Percentiles rank a stretch among this genome's conserved stretches.
These are phyloP conservation scores for Melanotaenia trifasciata DNA, from an alignment of 2,797 vertebrate genomes.

Conservation along the genomic window DNA sequence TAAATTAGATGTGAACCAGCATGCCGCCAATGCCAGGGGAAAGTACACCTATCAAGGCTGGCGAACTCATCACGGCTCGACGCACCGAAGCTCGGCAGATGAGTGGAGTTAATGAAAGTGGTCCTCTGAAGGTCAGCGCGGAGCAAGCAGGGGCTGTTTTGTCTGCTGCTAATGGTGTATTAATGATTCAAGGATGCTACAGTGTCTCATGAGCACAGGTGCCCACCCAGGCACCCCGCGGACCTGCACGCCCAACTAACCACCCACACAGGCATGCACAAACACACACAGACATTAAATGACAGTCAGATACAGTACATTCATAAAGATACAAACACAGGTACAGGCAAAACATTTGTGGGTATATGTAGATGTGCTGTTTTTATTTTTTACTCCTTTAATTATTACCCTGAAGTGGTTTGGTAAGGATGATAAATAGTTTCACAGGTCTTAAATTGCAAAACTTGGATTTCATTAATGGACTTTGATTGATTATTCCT, in stretches of 20 bases:
- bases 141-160: slow-evolving; percentile 62
- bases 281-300: background rate
- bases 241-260: slow-evolving; percentile 21
- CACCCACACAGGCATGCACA: slow-evolving; percentile 13
- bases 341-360: slow-evolving; percentile 40
- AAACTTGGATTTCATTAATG: slow-evolving; percentile 45
- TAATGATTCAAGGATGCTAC: slow-evolving; percentile 76
- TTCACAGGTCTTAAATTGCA: slow-evolving; percentile 31
- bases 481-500: slow-evolving; percentile 49
- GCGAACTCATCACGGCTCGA: slow-evolving; percentile 61
- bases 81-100: slow-evolving; percentile 51
- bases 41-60: slow-evolving; percentile 68
- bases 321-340: slow-evolving; percentile 40
- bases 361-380: slow-evolving; percentile 19
- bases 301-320: slow-evolving; percentile 37
- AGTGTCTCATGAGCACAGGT: slow-evolving; percentile 48
- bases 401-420: slow-evolving; percentile 23
- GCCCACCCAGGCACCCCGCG: slow-evolving; percentile 37
- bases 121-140: slow-evolving; percentile 74
- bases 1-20: slow-evolving; percentile 77
- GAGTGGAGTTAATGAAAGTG: slow-evolving; percentile 74
- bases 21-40: slow-evolving; percentile 49
- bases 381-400: background rate
- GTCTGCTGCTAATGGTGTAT: slow-evolving; percentile 75
- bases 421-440: slow-evolving; percentile 28